A percentile compares a stretch with the other conserved stretches of the same genome.
Conservation (phyloP, 2,113 vertebrate species). For the Aviceda subcristata region DNA sequence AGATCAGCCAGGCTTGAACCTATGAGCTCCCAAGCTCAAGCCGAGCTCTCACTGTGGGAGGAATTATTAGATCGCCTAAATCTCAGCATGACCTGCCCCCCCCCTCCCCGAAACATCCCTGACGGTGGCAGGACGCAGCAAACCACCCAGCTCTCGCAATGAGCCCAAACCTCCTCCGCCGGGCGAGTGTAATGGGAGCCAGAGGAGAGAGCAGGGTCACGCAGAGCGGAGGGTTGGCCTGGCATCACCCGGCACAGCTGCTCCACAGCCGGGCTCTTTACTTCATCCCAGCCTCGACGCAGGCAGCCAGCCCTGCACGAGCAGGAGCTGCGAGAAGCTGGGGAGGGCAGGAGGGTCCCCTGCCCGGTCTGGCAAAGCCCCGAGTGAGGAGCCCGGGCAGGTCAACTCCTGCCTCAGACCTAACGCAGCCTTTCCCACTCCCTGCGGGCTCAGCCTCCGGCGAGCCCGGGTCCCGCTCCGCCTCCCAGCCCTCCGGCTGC, state of each 20-base stretch:
- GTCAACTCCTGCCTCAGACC: not conserved
- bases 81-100: rapidly evolving
- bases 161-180: rapidly evolving
- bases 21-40: not conserved
- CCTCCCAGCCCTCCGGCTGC: not conserved
- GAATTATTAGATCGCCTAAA: not conserved
- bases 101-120: rapidly evolving
- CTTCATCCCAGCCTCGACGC: not conserved
- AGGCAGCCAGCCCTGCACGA: not conserved
- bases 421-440: not conserved
- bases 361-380: not conserved
- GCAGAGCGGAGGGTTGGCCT: not conserved
- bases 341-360: not conserved
- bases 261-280: not conserved
- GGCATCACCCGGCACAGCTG: not conserved
- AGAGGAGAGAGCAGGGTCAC: not conserved
- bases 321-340: not conserved
- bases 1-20: not conserved
- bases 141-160: not conserved
- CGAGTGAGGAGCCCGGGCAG: rapidly evolving
- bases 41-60: rapidly evolving
- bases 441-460: not conserved
- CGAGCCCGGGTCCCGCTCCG: rapidly evolving
- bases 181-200: not conserved
- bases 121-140: not conserved